Percentiles rank a stretch among this genome's conserved stretches.
Evolutionary conservation across 2,888 invertebrate genomes (phyloP).

Genomic region (Drosophila barbarae): DNA sequence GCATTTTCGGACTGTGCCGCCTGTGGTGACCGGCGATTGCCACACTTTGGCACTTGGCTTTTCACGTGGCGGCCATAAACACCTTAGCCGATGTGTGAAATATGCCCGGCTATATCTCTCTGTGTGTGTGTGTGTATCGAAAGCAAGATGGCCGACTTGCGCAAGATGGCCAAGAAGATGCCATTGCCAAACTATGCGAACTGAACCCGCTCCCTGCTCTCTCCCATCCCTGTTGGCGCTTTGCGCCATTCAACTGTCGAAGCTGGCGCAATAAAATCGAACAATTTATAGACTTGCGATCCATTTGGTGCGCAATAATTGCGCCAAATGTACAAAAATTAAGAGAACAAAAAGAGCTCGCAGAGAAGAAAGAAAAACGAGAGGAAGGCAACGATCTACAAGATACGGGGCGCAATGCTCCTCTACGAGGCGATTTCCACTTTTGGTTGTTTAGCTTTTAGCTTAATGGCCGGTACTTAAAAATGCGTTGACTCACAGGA

Average conservation of each 20-base stretch:
- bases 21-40: slow-evolving; percentile 44
- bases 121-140: slow-evolving; percentile 11
- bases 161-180: slow-evolving; percentile 69
- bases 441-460: slow-evolving; percentile 65
- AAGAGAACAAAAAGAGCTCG: slow-evolving; percentile 31
- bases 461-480: slow-evolving; percentile 72
- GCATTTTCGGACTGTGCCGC: slow-evolving; percentile 20
- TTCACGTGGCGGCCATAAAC: slow-evolving; percentile 37
- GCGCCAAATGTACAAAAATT: slow-evolving; percentile 66
- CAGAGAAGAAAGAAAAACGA: slow-evolving; percentile 4
- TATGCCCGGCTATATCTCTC: not conserved
- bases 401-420: slow-evolving; percentile 32
- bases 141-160: slow-evolving; percentile 68
- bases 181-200: slow-evolving; percentile 73
- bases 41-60: slow-evolving; percentile 42
- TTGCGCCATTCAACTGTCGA: slow-evolving; percentile 76
- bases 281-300: slow-evolving; percentile 75
- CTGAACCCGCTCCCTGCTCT: slow-evolving; percentile 25
- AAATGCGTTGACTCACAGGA: slow-evolving; percentile 65
- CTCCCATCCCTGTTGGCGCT: slow-evolving; percentile 12
- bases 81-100: slow-evolving; percentile 32
- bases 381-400: slow-evolving; percentile 10
- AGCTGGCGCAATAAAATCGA: slow-evolving; percentile 76
- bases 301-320: slow-evolving; percentile 71
- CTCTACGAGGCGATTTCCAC: slow-evolving; percentile 44